Evolutionary conservation across 2,113 vertebrate species (phyloP).

Genomic region (Labeo catla): DNA sequence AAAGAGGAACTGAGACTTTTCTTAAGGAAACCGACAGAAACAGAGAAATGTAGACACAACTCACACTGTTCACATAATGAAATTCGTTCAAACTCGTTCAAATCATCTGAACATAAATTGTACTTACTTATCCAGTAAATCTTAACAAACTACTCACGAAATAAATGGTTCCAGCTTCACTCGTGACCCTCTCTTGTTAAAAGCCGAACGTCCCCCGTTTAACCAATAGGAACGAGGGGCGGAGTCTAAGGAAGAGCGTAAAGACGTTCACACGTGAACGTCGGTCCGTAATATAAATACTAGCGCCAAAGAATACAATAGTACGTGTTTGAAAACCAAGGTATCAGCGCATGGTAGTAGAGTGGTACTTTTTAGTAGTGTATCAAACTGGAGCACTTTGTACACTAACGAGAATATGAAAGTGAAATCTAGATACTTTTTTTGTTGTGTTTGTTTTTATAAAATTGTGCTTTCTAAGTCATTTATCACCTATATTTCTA

Average conservation of each 20-base stretch:
- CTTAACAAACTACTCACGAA: not conserved
- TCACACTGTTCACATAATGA: not conserved
- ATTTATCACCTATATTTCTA: not conserved
- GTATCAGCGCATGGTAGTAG: not conserved
- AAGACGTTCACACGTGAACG: not conserved
- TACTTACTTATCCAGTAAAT: not conserved
- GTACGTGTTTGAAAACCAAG: not conserved
- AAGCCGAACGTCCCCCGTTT: not conserved
- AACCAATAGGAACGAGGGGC: conserved; percentile 14
- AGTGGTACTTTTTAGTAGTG: not conserved
- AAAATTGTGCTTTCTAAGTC: not conserved
- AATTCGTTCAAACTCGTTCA: not conserved
- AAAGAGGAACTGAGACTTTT: conserved; percentile 26
- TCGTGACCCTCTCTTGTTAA: not conserved
- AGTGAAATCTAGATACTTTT: too few species aligned
- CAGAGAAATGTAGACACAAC: not conserved
- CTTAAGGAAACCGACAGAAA: not conserved
- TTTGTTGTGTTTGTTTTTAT: too few species aligned
- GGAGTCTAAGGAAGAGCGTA: not conserved
- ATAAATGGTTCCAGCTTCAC: not conserved
- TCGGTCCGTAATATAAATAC: not conserved
- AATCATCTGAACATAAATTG: not conserved
- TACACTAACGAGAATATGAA: not conserved
- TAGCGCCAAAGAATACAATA: too few species aligned
- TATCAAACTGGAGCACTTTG: not conserved